phyloP scores from a whole-genome alignment of 2,888 invertebrate species.

The Cataglyphis cursor region DNA sequence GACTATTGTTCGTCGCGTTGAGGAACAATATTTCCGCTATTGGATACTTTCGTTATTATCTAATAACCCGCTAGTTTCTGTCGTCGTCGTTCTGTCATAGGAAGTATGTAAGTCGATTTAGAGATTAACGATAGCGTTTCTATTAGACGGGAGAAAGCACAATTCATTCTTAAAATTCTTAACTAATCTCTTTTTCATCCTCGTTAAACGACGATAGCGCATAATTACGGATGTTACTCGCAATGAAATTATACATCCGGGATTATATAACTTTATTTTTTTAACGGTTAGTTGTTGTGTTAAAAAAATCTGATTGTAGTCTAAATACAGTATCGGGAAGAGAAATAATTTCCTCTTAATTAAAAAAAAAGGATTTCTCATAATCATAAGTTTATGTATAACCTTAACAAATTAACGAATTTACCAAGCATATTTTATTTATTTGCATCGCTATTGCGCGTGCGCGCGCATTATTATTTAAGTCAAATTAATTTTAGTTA shows the following conservation, averaged over 20 bases:
- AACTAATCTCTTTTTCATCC: conserved; percentile 49
- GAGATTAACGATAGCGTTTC: conserved; percentile 56
- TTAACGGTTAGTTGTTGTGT: not conserved
- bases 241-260: conserved; percentile 1
- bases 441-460: not conserved
- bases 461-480: not conserved
- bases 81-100: conserved; percentile 25
- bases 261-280: conserved; percentile 35
- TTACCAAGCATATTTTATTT: not conserved
- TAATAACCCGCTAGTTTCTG: conserved; percentile 17
- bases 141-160: conserved; percentile 65
- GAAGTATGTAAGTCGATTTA: conserved; percentile 68
- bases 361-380: not conserved
- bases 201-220: conserved; percentile 3
- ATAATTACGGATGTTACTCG: conserved; percentile 18
- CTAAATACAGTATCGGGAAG: not conserved
- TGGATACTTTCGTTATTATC: conserved; percentile 63
- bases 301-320: not conserved
- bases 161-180: conserved; percentile 59
- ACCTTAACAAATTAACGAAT: not conserved
- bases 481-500: not conserved
- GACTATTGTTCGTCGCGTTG: conserved; percentile 77
- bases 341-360: not conserved
- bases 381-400: not conserved
- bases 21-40: conserved; percentile 78